Conservation (phyloP, 1,140 invertebrate genomes). For the Olivierus martensii region DNA sequence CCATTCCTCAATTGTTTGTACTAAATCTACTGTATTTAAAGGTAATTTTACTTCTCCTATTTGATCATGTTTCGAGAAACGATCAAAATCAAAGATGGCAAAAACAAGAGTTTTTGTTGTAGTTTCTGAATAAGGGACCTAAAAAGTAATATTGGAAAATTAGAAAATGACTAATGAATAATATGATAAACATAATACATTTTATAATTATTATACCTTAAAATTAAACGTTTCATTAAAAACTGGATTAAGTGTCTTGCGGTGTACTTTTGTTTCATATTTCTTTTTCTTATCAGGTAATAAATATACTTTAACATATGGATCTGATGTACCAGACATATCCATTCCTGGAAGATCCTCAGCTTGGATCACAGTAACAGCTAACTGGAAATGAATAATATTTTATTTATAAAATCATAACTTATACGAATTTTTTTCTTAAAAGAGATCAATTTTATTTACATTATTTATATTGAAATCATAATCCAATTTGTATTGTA, state of each 20-base stretch:
- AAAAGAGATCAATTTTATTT: conserved; percentile 7
- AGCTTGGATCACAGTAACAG: conserved; percentile 95
- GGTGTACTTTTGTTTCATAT: conserved; percentile 32
- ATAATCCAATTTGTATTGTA: conserved; percentile 97
- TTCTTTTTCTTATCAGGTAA: conserved; percentile 33
- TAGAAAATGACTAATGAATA: no score
- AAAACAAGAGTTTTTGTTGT: conserved; percentile 68
- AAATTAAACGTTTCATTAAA: conserved; percentile 31
- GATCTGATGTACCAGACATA: conserved; percentile 98
- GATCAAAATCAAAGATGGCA: conserved; percentile 97
- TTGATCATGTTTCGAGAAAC: conserved; percentile 99
- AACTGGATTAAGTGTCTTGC: conserved; percentile 31
- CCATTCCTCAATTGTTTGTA: conserved; percentile 98
- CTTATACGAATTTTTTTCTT: neutral
- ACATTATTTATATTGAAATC: conserved; percentile 97
- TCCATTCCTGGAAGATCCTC: conserved; percentile 95
- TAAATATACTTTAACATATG: conserved; percentile 34
- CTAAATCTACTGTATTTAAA: conserved; percentile 92
- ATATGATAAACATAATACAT: no score
- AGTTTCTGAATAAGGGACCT: conserved; percentile 41
- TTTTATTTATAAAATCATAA: neutral
- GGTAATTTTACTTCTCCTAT: conserved; percentile 98
- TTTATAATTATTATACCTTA: no score
- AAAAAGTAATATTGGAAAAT: conserved; percentile 8
- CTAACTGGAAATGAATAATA: conserved; percentile 39